Conservation (phyloP, 2,797 vertebrate species). For the Halcyon smyrnensis region DNA sequence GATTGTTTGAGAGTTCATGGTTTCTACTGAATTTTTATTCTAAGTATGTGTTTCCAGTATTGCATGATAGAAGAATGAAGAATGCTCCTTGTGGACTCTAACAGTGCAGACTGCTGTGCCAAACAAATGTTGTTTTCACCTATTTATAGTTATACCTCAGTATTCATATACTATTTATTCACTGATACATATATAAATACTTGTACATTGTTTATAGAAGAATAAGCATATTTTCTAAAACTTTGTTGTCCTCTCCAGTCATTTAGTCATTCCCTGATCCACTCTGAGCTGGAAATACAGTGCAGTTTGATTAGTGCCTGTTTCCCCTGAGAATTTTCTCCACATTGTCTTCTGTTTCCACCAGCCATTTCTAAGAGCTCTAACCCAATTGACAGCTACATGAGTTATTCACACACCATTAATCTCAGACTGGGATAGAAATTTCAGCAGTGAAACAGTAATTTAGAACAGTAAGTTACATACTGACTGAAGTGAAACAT, state of each 20-base stretch:
- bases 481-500: background rate
- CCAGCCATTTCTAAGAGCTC: constrained; percentile 1
- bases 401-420: constrained; percentile 49
- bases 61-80: background rate
- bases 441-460: constrained; percentile 32
- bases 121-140: background rate
- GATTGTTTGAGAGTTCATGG: background rate
- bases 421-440: constrained; percentile 17
- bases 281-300: background rate
- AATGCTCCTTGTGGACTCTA: background rate
- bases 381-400: constrained; percentile 25
- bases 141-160: background rate
- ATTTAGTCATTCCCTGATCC: background rate
- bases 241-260: background rate
- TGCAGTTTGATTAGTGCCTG: background rate
- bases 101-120: background rate
- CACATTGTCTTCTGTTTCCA: background rate
- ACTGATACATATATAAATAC: background rate
- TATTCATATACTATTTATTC: background rate
- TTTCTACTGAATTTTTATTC: background rate
- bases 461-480: constrained; percentile 41
- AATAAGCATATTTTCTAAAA: background rate
- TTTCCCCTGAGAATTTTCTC: background rate
- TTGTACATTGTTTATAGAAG: background rate
- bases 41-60: background rate